Evolutionary conservation across 2,888 invertebrate species (phyloP).

Genomic region (Deladenus siricidicola): DNA sequence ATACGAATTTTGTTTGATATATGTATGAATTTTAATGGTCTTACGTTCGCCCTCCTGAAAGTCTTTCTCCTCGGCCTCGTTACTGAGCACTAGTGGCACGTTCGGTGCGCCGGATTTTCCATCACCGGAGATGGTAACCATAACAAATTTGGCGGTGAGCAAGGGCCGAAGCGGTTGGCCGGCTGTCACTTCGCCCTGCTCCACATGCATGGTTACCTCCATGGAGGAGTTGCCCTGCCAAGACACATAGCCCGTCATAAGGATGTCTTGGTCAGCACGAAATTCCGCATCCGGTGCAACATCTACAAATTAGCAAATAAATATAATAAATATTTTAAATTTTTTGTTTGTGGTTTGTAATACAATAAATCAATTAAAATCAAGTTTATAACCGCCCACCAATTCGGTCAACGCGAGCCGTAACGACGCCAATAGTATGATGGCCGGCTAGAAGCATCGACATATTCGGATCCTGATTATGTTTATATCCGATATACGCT

Average conservation of each 20-base stretch:
- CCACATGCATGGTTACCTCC: slow-evolving; percentile 62
- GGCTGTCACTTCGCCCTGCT: slow-evolving; percentile 5
- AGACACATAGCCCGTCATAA: slow-evolving; percentile 62
- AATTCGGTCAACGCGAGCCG: slow-evolving; percentile 68
- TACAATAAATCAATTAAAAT: no score
- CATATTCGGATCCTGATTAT: slow-evolving; percentile 58
- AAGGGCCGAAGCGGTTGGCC: neutral
- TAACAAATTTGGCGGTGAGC: slow-evolving; percentile 63
- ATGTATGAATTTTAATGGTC: no score
- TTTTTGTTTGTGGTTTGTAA: no score
- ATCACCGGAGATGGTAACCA: slow-evolving; percentile 64
- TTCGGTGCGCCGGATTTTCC: slow-evolving; percentile 1
- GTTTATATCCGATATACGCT: slow-evolving; percentile 65
- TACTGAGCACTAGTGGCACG: slow-evolving; percentile 55
- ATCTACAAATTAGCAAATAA: neutral
- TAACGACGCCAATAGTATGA: slow-evolving; percentile 60
- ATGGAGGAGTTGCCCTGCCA: slow-evolving; percentile 69
- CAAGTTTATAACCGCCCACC: slow-evolving; percentile 42
- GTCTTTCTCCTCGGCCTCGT: slow-evolving; percentile 62
- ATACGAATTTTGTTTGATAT: no score
- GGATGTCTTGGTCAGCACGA: neutral
- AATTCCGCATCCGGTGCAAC: neutral
- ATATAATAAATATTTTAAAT: neutral
- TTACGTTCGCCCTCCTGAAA: slow-evolving; percentile 61
- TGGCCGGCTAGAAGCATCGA: slow-evolving; percentile 57